Base-by-base conservation (phyloP, 2,888 invertebrate genomes). In the Ceraclea dissimilis region DNA sequence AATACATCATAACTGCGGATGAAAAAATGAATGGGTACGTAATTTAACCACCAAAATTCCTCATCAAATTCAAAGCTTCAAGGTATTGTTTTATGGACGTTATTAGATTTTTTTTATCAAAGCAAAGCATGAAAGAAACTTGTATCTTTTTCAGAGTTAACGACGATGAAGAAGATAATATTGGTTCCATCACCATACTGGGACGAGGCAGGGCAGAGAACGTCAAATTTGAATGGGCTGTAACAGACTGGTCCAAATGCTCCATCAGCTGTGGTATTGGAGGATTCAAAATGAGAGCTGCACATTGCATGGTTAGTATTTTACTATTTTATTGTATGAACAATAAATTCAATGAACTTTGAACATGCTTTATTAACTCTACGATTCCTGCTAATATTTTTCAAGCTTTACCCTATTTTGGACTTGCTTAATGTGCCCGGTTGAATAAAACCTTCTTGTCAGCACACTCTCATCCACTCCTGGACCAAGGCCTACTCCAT, bases 211-310 rank as follows among this genome's bases (percentile, higher is more conserved):
- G 66, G 5, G 69, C 70, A 6, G 69, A 70, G 60, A 72, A 78
- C 65, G 66, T 84, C 63, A 74, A 83, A 64, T 91, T 88, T 69
- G 83, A 84, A 63, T 93, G 93, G 93, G 79, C 82, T 67, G 82
- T 86, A 11, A 86, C 88, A 1, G 85, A 87, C 10, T 96, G 95
- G 95, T 88, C 92, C 0, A 79, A 83, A 13, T 95, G 95, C 69
- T 90, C 88, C 1, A 86, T 88, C 63, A 83, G 84, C 1, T 95
- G 94, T 66, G 90, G 90, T 1, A 85, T 86, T 44, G 80, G 80
- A 54, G 93, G 92, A 1, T 78, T 79, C 61, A 79, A 85, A 79
- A 83, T 84, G 68, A 80, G 86, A 64, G 83, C 82, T 52, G 84
- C 83, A 1, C 81, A 87, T 58, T 89, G 90, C 67, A 83, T 89